Conservation (phyloP, 1,140 invertebrate genomes). For the Microplitis mediator region DNA sequence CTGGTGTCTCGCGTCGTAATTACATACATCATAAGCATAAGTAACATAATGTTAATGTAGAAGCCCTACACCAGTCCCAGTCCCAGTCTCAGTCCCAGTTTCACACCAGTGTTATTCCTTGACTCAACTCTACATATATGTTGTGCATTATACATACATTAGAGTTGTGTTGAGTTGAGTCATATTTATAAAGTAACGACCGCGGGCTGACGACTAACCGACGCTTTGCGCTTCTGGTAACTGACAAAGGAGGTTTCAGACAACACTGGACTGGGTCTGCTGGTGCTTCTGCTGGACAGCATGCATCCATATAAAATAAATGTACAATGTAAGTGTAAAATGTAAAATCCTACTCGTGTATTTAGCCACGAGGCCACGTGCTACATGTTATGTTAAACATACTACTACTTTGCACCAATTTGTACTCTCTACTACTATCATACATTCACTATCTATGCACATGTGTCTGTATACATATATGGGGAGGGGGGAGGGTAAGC, state of each 20-base stretch:
- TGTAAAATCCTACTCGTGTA: neutral
- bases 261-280: neutral
- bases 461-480: no score
- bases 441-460: no score
- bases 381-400: neutral
- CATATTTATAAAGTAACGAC: slow-evolving; percentile 12
- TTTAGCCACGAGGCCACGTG: slow-evolving; percentile 11
- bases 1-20: neutral
- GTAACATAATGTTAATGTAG: no score
- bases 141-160: no score
- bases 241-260: slow-evolving; percentile 3
- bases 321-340: slow-evolving; percentile 5
- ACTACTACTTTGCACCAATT: slow-evolving; percentile 17
- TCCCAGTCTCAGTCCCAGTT: no score
- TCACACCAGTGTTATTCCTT: no score
- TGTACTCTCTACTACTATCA: slow-evolving; percentile 1
- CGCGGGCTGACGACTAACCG: neutral
- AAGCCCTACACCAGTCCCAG: no score
- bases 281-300: neutral
- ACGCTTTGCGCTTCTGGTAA: no score
- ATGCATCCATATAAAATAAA: no score
- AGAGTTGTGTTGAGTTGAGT: slow-evolving; percentile 1
- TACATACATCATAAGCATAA: neutral
- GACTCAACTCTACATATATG: no score
- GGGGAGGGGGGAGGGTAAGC: no score